Evolutionary conservation across 2,888 invertebrate species (phyloP).

Genomic region (Drosophila infuscata): DNA sequence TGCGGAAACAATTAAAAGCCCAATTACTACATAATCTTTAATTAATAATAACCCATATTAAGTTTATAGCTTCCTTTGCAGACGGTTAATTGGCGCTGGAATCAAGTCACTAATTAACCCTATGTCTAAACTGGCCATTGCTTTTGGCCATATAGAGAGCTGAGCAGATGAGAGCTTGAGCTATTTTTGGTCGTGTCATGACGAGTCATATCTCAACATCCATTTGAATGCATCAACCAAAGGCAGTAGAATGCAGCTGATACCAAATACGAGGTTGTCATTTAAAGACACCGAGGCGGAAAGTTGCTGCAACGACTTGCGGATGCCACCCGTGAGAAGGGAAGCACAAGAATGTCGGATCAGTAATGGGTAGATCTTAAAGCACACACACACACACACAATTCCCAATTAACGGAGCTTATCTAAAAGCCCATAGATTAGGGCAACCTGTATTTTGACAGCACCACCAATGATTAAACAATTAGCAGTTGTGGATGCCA

Average conservation of each 20-base stretch:
- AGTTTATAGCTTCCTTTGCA: conserved; percentile 30
- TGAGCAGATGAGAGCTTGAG: neutral
- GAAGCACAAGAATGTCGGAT: conserved; percentile 26
- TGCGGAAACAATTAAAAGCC: conserved; percentile 43
- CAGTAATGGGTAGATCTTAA: conserved; percentile 28
- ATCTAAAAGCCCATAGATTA: conserved; percentile 76
- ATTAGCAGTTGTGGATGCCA: conserved; percentile 57
- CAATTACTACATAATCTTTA: conserved; percentile 48
- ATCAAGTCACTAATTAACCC: conserved; percentile 32
- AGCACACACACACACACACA: conserved; percentile 10
- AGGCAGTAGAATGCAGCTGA: conserved; percentile 27
- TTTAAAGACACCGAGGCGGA: neutral
- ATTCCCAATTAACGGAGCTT: conserved; percentile 70
- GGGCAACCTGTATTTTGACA: conserved; percentile 71
- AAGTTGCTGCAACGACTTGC: conserved; percentile 7
- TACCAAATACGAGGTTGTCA: conserved; percentile 26
- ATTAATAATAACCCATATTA: conserved; percentile 29
- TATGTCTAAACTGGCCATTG: neutral
- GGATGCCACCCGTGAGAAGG: conserved; percentile 66
- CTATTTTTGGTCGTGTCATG: conserved; percentile 18
- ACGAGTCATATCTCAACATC: conserved; percentile 11
- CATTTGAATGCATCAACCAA: conserved; percentile 27
- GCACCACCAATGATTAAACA: conserved; percentile 69
- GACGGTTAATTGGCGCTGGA: conserved; percentile 35
- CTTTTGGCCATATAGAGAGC: conserved; percentile 21